These are phyloP conservation scores for Rhyacophila brunnea DNA, from an alignment of 1,140 invertebrate genomes.

Conservation along the genomic window DNA sequence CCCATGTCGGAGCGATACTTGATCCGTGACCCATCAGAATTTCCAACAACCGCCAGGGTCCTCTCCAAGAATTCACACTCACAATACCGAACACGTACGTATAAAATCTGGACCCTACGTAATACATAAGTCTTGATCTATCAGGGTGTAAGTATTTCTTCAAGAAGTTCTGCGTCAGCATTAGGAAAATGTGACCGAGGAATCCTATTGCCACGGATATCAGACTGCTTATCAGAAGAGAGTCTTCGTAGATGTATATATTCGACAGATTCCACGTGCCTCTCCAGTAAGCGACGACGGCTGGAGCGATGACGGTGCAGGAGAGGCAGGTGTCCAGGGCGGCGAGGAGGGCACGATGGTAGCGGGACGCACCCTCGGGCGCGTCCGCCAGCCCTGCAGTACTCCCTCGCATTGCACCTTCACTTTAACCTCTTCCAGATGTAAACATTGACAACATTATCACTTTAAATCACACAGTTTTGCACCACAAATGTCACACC, in stretches of 20 bases:
- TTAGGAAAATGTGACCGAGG: slow-evolving; percentile 66
- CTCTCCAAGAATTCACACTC: slow-evolving; percentile 83
- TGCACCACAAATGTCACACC: too few species aligned
- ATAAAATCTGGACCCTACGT: slow-evolving; percentile 70
- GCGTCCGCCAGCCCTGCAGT: slow-evolving; percentile 56
- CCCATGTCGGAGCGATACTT: slow-evolving; percentile 60
- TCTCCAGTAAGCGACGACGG: slow-evolving; percentile 82
- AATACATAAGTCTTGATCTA: slow-evolving; percentile 65
- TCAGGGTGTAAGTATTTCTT: slow-evolving; percentile 64
- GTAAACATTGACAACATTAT: not conserved
- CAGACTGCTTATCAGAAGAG: slow-evolving; percentile 58
- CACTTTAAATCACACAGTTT: too few species aligned
- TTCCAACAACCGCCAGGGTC: slow-evolving; percentile 75
- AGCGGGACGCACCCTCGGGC: slow-evolving; percentile 48
- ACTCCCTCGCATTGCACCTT: slow-evolving; percentile 56
- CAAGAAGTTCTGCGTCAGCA: slow-evolving; percentile 63
- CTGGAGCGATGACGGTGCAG: slow-evolving; percentile 69
- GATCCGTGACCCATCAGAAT: slow-evolving; percentile 62
- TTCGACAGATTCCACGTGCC: slow-evolving; percentile 81
- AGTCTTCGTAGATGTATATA: slow-evolving; percentile 63
- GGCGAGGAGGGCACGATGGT: slow-evolving; percentile 62
- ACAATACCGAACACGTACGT: slow-evolving; percentile 72
- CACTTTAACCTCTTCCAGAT: not conserved
- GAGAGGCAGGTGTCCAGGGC: slow-evolving; percentile 71
- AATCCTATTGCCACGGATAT: slow-evolving; percentile 69